Evolutionary conservation across 2,113 vertebrate genomes (phyloP).

Genomic region (Pteronura brasiliensis): DNA sequence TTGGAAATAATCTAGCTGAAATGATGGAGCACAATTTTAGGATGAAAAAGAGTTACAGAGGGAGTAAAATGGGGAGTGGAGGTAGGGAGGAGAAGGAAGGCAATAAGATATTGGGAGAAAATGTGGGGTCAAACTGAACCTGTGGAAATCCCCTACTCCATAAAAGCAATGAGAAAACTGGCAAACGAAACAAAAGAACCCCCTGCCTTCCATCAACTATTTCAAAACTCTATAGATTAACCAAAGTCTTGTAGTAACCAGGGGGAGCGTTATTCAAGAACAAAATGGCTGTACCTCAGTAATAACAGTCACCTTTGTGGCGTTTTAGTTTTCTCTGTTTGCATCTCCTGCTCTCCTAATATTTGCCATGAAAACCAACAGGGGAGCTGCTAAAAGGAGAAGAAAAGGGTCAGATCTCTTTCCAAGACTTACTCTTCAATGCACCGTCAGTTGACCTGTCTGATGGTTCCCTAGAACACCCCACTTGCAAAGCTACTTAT

Average conservation of each 20-base stretch:
- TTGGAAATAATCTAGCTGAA: background rate
- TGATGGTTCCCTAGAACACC: background rate
- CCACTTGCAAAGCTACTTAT: background rate
- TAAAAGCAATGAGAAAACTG: background rate
- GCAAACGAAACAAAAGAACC: background rate
- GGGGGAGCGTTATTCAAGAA: background rate
- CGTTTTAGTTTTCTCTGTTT: background rate
- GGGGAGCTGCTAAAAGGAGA: background rate
- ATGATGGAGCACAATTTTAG: background rate
- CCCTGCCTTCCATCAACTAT: background rate
- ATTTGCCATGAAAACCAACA: background rate
- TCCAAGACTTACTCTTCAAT: background rate
- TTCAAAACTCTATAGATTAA: slow-evolving; percentile 2
- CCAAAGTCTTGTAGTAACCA: background rate
- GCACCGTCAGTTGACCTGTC: background rate
- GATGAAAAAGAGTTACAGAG: background rate
- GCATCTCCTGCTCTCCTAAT: background rate
- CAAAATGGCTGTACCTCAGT: background rate
- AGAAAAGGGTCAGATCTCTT: background rate
- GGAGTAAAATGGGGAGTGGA: background rate
- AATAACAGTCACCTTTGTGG: background rate
- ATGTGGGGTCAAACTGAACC: background rate
- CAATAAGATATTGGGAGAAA: background rate
- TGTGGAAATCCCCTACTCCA: background rate
- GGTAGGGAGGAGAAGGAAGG: background rate